A percentile compares a stretch with the other conserved stretches of the same genome.
These are phyloP conservation scores for Carabus problematicus DNA, from an alignment of 2,888 invertebrate genomes.

Conservation along the genomic window DNA sequence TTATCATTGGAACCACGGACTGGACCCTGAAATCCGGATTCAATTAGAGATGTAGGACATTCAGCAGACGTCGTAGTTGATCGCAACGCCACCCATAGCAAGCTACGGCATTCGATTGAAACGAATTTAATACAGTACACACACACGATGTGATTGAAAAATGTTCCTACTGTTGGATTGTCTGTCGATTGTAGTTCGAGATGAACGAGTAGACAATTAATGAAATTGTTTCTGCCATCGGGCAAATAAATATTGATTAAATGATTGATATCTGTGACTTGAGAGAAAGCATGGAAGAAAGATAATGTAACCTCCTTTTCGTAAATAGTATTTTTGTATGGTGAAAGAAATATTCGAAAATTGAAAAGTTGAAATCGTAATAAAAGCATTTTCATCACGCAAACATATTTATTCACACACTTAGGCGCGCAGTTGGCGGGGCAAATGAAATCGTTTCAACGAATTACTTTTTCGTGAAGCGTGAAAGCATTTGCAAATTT, in stretches of 20 bases:
- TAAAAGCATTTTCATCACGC: too few species aligned
- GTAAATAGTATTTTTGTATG: too few species aligned
- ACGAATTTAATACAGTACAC: background rate
- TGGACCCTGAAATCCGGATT: slow-evolving; percentile 24
- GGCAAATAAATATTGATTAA: background rate
- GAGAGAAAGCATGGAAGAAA: background rate
- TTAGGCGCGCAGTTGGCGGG: too few species aligned
- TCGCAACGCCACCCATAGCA: background rate
- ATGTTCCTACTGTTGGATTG: background rate
- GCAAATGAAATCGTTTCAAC: too few species aligned
- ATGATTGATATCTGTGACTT: background rate
- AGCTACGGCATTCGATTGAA: background rate
- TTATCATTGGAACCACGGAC: slow-evolving; percentile 18
- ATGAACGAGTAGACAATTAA: slow-evolving; percentile 10
- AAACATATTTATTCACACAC: too few species aligned
- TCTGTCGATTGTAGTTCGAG: slow-evolving; percentile 10
- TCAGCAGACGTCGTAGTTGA: slow-evolving; percentile 9
- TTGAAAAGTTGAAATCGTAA: too few species aligned
- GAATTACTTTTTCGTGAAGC: too few species aligned
- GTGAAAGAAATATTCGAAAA: too few species aligned
- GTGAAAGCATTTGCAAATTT: too few species aligned
- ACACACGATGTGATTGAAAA: slow-evolving; percentile 15
- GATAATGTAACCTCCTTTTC: background rate
- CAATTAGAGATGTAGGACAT: slow-evolving; percentile 37
- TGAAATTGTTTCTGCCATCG: slow-evolving; percentile 8